phyloP scores from a whole-genome alignment of 2,113 vertebrate genomes.

The Phylloscopus trochiloides region DNA sequence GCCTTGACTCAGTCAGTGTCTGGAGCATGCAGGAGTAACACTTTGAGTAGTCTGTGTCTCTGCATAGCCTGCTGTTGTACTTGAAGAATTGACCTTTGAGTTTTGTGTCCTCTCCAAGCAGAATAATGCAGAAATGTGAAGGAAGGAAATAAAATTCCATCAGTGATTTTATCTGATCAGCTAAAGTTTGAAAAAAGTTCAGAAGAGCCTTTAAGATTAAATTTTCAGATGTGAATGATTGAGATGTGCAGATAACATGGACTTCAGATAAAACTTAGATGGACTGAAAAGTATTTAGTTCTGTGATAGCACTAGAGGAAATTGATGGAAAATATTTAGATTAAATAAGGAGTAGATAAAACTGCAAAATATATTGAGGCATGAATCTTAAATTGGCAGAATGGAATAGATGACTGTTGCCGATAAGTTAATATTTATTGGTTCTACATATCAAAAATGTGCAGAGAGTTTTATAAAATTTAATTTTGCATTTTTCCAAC shows the following conservation, averaged over 20 bases:
- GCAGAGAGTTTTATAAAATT: neutral
- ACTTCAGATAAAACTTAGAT: neutral
- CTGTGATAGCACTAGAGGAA: neutral
- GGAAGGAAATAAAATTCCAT: neutral
- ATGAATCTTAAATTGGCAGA: neutral
- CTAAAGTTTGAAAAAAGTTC: neutral
- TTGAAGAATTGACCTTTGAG: neutral
- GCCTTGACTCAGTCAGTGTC: neutral
- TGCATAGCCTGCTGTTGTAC: neutral
- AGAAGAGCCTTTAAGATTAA: neutral
- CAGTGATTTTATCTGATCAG: neutral
- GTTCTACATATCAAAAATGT: neutral
- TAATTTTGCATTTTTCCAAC: neutral
- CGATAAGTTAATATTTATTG: neutral
- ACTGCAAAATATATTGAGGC: neutral
- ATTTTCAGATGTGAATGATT: neutral
- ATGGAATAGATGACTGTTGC: neutral
- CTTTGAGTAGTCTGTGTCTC: neutral
- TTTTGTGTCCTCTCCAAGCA: neutral
- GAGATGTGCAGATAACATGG: neutral
- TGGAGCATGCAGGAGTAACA: neutral
- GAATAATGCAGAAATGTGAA: neutral
- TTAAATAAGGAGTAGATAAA: conserved; percentile 6
- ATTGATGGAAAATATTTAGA: neutral
- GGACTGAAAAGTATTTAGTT: neutral